Percentiles rank a stretch among this genome's conserved stretches.
Conservation (phyloP, 2,797 vertebrate species). For the Pseudomugil gertrudae region DNA sequence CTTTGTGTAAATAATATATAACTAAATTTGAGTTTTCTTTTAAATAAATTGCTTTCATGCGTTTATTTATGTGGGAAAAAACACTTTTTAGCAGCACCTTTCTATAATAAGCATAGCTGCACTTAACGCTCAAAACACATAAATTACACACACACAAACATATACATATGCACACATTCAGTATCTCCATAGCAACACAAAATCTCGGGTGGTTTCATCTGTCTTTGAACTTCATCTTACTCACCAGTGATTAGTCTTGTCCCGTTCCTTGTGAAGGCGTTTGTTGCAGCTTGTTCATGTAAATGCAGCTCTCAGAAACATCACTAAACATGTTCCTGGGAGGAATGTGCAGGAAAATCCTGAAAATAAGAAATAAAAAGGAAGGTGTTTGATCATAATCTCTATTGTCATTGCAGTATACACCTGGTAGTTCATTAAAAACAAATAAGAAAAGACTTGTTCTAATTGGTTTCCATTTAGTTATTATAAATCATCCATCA, state of each 20-base stretch:
- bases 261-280: constrained; percentile 1
- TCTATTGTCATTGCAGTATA: not conserved
- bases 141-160: not conserved
- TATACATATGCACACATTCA: not conserved
- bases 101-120: not conserved
- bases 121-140: not conserved
- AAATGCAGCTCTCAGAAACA: constrained; percentile 1
- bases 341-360: not conserved
- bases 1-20: not conserved
- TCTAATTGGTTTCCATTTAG: not conserved
- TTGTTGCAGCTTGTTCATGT: not conserved
- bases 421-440: not conserved
- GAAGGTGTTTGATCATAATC: not conserved
- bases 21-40: not conserved
- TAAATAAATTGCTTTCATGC: not conserved
- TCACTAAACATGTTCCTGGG: constrained; percentile 1
- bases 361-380: not conserved
- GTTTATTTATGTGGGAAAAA: not conserved
- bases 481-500: not conserved
- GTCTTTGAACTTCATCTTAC: constrained; percentile 65
- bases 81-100: not conserved
- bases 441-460: not conserved
- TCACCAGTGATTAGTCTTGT: constrained; percentile 35
- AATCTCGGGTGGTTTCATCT: constrained; percentile 48
- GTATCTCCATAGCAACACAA: constrained; percentile 70